These are phyloP conservation scores for Theretra japonica DNA, from an alignment of 2,888 invertebrate species.

Conservation along the genomic window DNA sequence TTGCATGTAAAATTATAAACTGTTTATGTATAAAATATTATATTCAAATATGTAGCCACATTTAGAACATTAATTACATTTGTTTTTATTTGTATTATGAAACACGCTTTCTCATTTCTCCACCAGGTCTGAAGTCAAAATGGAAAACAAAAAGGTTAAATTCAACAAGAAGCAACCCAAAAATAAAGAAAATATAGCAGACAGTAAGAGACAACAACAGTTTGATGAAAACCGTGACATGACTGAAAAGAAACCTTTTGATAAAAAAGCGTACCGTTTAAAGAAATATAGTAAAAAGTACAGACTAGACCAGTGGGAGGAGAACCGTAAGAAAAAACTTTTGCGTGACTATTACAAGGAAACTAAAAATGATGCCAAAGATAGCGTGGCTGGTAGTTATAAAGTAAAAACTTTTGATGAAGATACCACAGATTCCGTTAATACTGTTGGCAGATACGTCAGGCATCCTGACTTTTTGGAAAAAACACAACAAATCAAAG, in stretches of 20 bases:
- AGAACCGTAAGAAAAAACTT: constrained; percentile 85
- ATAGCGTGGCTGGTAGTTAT: constrained; percentile 60
- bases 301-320: constrained; percentile 88
- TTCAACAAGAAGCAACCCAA: constrained; percentile 38
- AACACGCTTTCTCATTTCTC: constrained; percentile 82
- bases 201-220: constrained; percentile 52
- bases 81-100: constrained; percentile 55
- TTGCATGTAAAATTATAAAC: constrained; percentile 38
- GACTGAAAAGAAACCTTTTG: constrained; percentile 84
- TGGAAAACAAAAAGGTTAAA: constrained; percentile 64
- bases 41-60: constrained; percentile 38
- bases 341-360: constrained; percentile 85
- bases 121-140: constrained; percentile 72
- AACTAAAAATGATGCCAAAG: constrained; percentile 72
- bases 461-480: constrained; percentile 74
- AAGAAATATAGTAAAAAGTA: constrained; percentile 89
- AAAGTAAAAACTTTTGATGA: constrained; percentile 82
- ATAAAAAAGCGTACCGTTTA: constrained; percentile 87
- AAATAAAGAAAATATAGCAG: constrained; percentile 35
- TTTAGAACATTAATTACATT: constrained; percentile 29
- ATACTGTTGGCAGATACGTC: constrained; percentile 67
- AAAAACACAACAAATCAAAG: constrained; percentile 42
- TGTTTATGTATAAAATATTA: constrained; percentile 40
- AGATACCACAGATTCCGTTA: constrained; percentile 60
- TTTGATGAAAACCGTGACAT: constrained; percentile 61